Conservation (phyloP, 1,140 invertebrate species). For the Rhyzopertha dominica region DNA sequence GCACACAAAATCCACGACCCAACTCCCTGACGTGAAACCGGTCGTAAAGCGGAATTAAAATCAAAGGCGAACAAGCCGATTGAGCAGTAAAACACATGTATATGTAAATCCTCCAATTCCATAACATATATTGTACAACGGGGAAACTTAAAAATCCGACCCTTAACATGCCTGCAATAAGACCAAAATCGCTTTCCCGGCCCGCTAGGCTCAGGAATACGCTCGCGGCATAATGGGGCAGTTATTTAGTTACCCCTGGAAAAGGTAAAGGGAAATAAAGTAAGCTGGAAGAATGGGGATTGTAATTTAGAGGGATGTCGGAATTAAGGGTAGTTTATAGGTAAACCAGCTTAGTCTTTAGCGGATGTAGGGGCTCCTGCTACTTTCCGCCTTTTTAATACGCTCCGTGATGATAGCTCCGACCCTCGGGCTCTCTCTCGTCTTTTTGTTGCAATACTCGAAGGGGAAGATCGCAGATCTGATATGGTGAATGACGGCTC, state of each 20-base stretch:
- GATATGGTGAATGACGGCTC: too few relatives aligned
- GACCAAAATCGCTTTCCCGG: background rate
- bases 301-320: constrained; percentile 49
- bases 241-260: constrained; percentile 46
- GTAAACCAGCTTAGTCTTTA: constrained; percentile 46
- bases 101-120: constrained; percentile 42
- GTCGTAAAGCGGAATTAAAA: constrained; percentile 40
- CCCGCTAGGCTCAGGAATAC: background rate
- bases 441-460: background rate
- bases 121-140: constrained; percentile 39
- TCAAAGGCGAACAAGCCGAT: constrained; percentile 37
- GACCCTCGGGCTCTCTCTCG: background rate
- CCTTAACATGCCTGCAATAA: background rate
- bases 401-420: too few relatives aligned
- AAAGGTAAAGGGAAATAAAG: constrained; percentile 44
- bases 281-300: constrained; percentile 47
- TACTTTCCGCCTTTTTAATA: constrained; percentile 6
- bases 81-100: constrained; percentile 44
- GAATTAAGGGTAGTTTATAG: constrained; percentile 50
- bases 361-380: constrained; percentile 33
- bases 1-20: too few relatives aligned
- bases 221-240: constrained; percentile 42
- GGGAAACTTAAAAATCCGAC: constrained; percentile 35
- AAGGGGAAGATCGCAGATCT: too few relatives aligned
- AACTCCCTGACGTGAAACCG: too few relatives aligned